These are phyloP conservation scores for Morpho achilles DNA, from an alignment of 2,888 invertebrate species.

Conservation along the genomic window DNA sequence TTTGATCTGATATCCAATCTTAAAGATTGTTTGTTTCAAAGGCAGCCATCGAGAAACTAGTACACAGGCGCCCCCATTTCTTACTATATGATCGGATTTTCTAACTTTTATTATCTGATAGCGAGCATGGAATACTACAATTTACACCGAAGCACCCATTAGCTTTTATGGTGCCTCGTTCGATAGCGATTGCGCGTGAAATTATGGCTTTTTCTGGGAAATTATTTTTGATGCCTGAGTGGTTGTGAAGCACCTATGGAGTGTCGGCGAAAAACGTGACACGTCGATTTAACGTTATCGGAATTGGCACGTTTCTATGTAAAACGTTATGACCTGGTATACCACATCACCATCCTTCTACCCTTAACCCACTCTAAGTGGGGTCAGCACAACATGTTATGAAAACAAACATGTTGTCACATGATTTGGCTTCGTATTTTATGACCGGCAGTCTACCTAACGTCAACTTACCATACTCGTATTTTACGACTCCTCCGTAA, in stretches of 20 bases:
- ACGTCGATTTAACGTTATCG: neutral
- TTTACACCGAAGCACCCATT: constrained; percentile 17
- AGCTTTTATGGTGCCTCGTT: constrained; percentile 15
- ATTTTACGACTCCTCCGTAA: too few relatives aligned
- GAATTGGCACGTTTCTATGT: neutral
- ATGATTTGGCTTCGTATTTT: too few relatives aligned
- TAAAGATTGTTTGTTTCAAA: too few relatives aligned
- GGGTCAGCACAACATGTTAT: too few relatives aligned
- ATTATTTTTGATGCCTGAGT: constrained; percentile 14
- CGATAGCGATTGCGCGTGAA: constrained; percentile 11
- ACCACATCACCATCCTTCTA: too few relatives aligned
- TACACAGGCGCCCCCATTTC: constrained; percentile 4
- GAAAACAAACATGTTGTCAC: too few relatives aligned
- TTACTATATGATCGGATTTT: constrained; percentile 3
- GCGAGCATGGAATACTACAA: constrained; percentile 16
- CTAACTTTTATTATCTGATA: constrained; percentile 18
- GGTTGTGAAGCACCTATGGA: neutral
- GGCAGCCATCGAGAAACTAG: neutral
- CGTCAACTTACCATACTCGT: too few relatives aligned
- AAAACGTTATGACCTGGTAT: too few relatives aligned
- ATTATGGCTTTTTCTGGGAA: constrained; percentile 14
- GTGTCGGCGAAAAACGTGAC: neutral
- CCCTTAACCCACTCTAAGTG: too few relatives aligned
- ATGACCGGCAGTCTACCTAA: too few relatives aligned
- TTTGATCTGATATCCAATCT: too few relatives aligned